Base-by-base conservation (phyloP, 2,797 vertebrate species). In the Sebastolobus altivelis region DNA sequence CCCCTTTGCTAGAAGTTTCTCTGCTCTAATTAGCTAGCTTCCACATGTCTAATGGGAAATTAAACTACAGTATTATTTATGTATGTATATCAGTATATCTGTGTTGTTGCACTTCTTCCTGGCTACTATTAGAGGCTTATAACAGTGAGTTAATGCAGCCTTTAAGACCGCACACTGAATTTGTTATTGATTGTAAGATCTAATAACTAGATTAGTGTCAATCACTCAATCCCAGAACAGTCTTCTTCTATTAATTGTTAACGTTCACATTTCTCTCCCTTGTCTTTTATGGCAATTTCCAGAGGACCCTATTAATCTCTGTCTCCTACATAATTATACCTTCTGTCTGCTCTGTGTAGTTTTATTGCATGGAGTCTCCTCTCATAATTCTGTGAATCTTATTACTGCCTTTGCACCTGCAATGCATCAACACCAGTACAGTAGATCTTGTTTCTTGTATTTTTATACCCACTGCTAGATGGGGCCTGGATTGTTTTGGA, bases 401-500 rank as follows among this genome's bases (percentile, higher is more conserved):
- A 55, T 87, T 67, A 74, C 59, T 88, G 81, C 87, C 75, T 87
- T 83, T 88, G 62, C 88, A 86, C 77, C 86, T 90, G 85, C 81
- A 90, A 84, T 90, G 82, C 84, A 90, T 87, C 91, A 82, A 69
- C 69, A 69, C 58, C 81, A 91, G 85, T 90, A 81, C 81, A 88
- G 83, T 77, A 67, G 87, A 84, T 83, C 75, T 90, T 87, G 85
- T 90, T 81, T 93, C 81, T 90, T 93, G 85, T 94, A 91, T 95
- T 91, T 93, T 88, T 93, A 91, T 86, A 89, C 89, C 89, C 11
- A 70, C 89, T 92, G 91, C 89, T 92, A 95, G 94, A 96, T 95
- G 95, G 94, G 94, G 85, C 94, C 92, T 84, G 94, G 95, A 95
- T 95, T 95, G 93, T 94, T 96, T 90, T 95, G 94, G 95, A 95